Evolutionary conservation across 2,797 vertebrate species (phyloP).

Genomic region (Crocidura indochinensis): DNA sequence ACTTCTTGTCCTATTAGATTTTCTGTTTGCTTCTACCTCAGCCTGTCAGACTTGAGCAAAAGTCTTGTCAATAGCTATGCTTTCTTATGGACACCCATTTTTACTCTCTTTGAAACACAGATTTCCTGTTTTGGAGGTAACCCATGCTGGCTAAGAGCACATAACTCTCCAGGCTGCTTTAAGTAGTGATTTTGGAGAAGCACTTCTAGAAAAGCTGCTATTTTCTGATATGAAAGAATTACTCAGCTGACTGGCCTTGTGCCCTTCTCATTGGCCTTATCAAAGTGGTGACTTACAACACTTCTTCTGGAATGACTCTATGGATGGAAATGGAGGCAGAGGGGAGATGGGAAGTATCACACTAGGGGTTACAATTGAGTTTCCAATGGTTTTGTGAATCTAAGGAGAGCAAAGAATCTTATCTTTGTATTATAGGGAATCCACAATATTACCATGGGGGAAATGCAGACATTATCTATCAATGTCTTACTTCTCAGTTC

Average conservation of each 20-base stretch:
- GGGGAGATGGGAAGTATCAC: no score
- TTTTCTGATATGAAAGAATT: neutral
- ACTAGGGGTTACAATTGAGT: neutral
- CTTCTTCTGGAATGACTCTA: neutral
- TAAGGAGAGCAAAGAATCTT: no score
- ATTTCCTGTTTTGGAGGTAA: neutral
- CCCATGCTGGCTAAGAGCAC: neutral
- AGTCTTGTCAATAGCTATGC: rapidly evolving
- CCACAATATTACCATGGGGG: no score
- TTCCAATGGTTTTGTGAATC: neutral
- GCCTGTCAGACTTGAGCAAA: neutral
- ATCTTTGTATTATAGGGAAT: no score
- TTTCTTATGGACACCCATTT: no score
- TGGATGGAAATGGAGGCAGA: no score
- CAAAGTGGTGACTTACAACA: neutral
- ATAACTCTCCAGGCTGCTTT: neutral
- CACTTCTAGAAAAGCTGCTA: neutral
- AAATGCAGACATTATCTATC: no score
- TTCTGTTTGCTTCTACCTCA: neutral
- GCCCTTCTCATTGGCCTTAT: neutral
- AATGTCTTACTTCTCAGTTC: no score
- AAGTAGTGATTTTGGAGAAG: neutral
- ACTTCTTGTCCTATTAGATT: neutral
- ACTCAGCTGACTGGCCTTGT: neutral
- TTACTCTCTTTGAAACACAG: neutral